phyloP scores from a whole-genome alignment of 2,797 vertebrate species.

The Cheirogaleus major region DNA sequence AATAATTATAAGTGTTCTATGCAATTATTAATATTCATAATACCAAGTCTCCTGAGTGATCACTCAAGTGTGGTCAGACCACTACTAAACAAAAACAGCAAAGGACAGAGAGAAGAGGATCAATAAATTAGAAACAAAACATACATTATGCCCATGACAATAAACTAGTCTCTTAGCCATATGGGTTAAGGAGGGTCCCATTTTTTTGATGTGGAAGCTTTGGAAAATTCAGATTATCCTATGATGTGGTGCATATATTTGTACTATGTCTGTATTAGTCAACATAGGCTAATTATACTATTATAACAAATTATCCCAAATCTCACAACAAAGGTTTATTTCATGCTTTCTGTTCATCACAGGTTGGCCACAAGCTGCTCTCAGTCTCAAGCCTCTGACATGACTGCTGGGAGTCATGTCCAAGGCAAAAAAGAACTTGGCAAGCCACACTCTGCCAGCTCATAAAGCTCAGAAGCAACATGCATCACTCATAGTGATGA shows the following conservation, averaged over 20 bases:
- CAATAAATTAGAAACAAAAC: background rate
- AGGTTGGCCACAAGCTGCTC: background rate
- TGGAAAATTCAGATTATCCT: conserved; percentile 1
- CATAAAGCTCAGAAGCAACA: background rate
- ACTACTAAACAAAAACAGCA: background rate
- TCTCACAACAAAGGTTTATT: background rate
- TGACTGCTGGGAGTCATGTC: background rate
- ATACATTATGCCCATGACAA: background rate
- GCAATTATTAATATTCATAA: background rate
- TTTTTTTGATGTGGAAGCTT: background rate
- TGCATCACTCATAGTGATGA: background rate
- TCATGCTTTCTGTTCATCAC: background rate
- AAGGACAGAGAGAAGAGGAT: background rate
- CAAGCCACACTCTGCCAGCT: background rate
- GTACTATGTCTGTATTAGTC: background rate
- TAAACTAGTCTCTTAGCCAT: background rate
- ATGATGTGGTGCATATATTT: background rate
- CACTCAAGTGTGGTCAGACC: background rate
- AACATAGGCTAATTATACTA: background rate
- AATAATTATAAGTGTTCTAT: background rate
- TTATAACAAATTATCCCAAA: conserved; percentile 4
- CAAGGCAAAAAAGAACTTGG: background rate
- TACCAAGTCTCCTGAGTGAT: background rate
- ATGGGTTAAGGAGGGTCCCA: background rate
- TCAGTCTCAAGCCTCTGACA: background rate